Evolutionary conservation across 2,113 vertebrate genomes (phyloP), one percentile per base, ranked within the genome.

Genomic region (Indicator maculatus): DNA sequence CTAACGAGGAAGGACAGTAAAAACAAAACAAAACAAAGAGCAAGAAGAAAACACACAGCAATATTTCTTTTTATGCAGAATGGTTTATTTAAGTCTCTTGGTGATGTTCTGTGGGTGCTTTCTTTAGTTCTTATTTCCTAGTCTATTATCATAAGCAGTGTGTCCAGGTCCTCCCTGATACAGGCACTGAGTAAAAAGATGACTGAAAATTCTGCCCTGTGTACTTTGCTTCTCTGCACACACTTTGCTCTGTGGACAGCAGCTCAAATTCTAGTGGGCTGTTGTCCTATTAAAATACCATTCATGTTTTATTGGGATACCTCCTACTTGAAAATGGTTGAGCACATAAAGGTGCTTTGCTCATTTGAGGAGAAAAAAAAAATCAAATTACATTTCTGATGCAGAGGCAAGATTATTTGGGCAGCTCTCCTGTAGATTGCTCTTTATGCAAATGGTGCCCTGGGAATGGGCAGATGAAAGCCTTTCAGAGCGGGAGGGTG

Each of bases 361-460:
- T 94, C 55, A 14, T 83, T 86, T 86, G 78, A 86, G 83, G 83
- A 84, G 45, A 52, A 52, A 26, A 24, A 52, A 88, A 64, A 87
- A 86, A 84, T 13, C 71, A 75, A 81, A 26, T 53, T 8, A 0
- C 55, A 65, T 64, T 93, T 89, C 76, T 86, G 83, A 91, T 81
- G 93, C 76, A 86, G 70, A 91, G 41, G 76, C 17, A 55, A 81
- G 85, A 74, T 50, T 74, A 39, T 91, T 95, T 89, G 71, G 76
- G 85, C 72, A 78, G 63, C 61, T 91, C 66, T 88, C 72, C 78
- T 85, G 31, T 30, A 69, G 72, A 30, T 86, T 89, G 47, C 71
- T 95, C 66, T 77, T 85, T 93, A 96, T 96, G 94, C 75, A 96
- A 96, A 96, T 93, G 19, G 45, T 67, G 74, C 93, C 81, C 73